Evolutionary conservation across 2,113 vertebrate genomes (phyloP), one percentile per base, ranked within the genome.

Genomic region (Eurystomus gularis): DNA sequence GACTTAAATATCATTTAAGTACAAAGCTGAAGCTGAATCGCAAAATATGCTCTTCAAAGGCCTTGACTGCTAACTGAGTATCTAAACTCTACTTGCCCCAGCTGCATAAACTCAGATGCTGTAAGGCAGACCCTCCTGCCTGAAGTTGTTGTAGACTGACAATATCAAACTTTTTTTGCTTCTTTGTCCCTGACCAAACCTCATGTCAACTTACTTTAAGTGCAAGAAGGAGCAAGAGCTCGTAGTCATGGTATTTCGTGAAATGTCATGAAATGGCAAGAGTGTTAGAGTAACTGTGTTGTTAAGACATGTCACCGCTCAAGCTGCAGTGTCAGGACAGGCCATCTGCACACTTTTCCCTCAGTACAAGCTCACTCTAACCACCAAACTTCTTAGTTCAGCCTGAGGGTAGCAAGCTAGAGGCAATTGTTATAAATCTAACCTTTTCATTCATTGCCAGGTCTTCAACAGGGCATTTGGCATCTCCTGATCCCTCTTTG

Each of bases 271-370:
- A 72, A 60, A 72, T 78, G 9, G 49, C 17, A 66, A 46, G 42
- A 73, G 44, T 62, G 51, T 42, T 91, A 77, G 39, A 58, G 93
- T 40, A 90, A 29, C 21, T 66, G 31, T 26, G 29, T 49, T 61
- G 29, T 42, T 60, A 61, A 46, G 11, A 48, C 13, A 11, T 2
- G 3, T 51, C 54, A 58, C 65, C 20, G 18, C n/a, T 25, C 42
- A 14, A 48, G n/a, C 39, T n/a, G 54, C 66, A 68, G 33, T 5
- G 2, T 29, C 0, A 4, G 71, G 17, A 72, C 33, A 62, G 23
- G 14, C 42, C 0, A 0, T 15, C 40, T 81, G 21, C 52, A 66
- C 0, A 1, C 20, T 57, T 18, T 46, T 7, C 21, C 25, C 1
- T 0, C 35, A 46, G 57, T 13, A 46, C 29, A 61, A 29, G 48